Evolutionary conservation across 2,888 invertebrate genomes (phyloP).

Genomic region (Epirrita christyi): DNA sequence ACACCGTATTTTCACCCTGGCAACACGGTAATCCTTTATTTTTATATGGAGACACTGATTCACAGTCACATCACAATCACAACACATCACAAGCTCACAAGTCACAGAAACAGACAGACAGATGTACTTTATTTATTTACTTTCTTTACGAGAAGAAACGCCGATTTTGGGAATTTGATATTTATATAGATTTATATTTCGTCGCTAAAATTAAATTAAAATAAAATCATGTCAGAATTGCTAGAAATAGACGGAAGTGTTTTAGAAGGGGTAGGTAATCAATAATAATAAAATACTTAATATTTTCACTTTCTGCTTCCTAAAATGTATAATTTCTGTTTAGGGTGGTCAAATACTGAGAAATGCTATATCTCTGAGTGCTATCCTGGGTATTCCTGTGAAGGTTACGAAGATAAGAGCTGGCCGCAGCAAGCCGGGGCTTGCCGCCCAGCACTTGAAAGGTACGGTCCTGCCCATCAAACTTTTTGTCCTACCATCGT

Average conservation of each 20-base stretch:
- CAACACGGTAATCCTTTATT: no score
- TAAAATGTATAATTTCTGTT: background rate
- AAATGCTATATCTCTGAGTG: constrained; percentile 91
- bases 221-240: constrained; percentile 49
- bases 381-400: constrained; percentile 89
- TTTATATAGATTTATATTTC: background rate
- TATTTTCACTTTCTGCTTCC: background rate
- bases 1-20: no score
- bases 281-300: background rate
- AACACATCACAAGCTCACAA: no score
- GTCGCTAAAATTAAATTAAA: background rate
- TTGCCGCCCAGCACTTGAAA: constrained; percentile 92
- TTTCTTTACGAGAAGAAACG: no score
- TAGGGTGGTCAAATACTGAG: constrained; percentile 97
- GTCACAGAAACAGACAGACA: no score
- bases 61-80: no score
- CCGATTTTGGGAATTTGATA: no score
- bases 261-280: constrained; percentile 89
- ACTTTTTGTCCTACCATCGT: no score
- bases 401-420: constrained; percentile 92
- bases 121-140: no score
- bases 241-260: constrained; percentile 91
- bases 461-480: constrained; percentile 75
- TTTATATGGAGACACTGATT: no score
- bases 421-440: constrained; percentile 91